A percentile compares a stretch with the other conserved stretches of the same genome.
Conservation (phyloP, 1,140 invertebrate genomes). For the Aporrectodea caliginosa region DNA sequence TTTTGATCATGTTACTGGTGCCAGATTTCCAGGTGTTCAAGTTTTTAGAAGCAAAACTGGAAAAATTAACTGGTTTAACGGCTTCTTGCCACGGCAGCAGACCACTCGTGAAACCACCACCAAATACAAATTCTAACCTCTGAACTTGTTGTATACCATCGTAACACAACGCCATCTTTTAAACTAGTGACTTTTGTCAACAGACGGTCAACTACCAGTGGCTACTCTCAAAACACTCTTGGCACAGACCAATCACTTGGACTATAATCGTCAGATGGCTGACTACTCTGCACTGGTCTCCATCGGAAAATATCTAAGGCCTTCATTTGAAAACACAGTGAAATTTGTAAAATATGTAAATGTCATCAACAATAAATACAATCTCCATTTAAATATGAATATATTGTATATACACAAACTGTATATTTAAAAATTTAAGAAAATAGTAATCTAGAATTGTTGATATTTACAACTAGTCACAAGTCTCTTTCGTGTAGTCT, state of each 20-base stretch:
- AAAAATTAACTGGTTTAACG: too few relatives aligned
- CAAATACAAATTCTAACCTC: too few relatives aligned
- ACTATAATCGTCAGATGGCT: not conserved
- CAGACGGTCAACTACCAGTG: too few relatives aligned
- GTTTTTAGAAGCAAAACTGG: too few relatives aligned
- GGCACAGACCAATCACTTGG: not conserved
- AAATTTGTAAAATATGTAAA: not conserved
- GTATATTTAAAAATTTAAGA: conserved; percentile 4
- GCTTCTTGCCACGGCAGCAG: too few relatives aligned
- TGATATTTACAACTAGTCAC: not conserved
- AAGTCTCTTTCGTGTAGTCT: too few relatives aligned
- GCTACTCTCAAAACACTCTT: not conserved
- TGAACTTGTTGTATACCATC: too few relatives aligned
- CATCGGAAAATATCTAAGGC: not conserved
- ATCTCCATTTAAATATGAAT: conserved; percentile 3
- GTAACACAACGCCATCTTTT: too few relatives aligned
- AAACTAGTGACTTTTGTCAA: too few relatives aligned
- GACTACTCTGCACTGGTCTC: not conserved
- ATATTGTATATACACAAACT: not conserved
- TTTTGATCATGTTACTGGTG: too few relatives aligned
- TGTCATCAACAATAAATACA: conserved; percentile 1
- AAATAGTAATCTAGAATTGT: not conserved
- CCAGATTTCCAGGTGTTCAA: too few relatives aligned
- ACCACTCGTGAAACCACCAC: too few relatives aligned
- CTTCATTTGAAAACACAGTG: not conserved